phyloP scores from a whole-genome alignment of 2,888 invertebrate genomes.

The Heliconius ismenius region DNA sequence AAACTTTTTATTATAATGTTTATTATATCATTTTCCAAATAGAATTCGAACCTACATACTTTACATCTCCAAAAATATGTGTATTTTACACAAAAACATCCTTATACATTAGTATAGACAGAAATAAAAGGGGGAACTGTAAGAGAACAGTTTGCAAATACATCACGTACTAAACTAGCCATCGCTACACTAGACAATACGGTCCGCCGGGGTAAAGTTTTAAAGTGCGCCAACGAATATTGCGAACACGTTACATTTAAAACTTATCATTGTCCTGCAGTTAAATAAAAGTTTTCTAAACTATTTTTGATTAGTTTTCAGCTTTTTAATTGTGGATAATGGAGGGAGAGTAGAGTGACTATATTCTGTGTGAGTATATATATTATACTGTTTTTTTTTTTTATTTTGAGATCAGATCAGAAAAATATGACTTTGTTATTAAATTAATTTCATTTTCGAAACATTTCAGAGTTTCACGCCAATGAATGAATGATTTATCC shows the following conservation, averaged over 20 bases:
- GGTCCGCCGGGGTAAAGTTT: slow-evolving; percentile 19
- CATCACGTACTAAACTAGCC: slow-evolving; percentile 21
- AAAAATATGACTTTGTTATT: neutral
- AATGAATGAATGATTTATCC: too few species aligned
- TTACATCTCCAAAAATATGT: neutral
- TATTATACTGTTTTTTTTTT: neutral
- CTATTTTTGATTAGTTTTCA: neutral
- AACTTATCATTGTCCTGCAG: slow-evolving; percentile 18
- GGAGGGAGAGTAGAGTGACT: neutral
- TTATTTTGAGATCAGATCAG: too few species aligned
- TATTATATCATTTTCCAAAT: too few species aligned
- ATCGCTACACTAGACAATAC: slow-evolving; percentile 22
- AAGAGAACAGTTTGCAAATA: slow-evolving; percentile 21
- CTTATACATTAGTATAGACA: neutral
- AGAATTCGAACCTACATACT: too few species aligned
- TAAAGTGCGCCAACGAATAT: slow-evolving; percentile 14
- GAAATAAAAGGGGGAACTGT: neutral
- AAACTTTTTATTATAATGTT: too few species aligned
- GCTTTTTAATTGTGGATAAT: neutral
- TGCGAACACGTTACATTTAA: slow-evolving; percentile 16
- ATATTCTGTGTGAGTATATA: neutral
- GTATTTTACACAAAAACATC: neutral
- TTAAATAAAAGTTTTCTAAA: neutral
- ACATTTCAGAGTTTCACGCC: too few species aligned
- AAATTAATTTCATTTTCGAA: too few species aligned